Base-by-base conservation (phyloP, 2,888 invertebrate genomes). In the Quadroppia sp. region DNA sequence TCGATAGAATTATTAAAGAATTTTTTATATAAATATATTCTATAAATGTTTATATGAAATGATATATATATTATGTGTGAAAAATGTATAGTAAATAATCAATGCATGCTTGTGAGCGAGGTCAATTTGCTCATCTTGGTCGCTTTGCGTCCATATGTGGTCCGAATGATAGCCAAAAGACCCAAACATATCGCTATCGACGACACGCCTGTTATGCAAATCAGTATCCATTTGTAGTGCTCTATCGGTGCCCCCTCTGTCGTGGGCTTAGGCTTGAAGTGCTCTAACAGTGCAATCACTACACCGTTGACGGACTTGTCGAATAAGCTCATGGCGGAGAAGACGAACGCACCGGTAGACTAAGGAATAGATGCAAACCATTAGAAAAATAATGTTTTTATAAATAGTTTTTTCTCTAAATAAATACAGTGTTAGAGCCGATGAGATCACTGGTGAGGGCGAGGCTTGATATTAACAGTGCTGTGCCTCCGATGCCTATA, bases 371-470 rank as follows among this genome's bases (percentile, higher is more conserved):
- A 15, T 17, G 45, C 9, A 48, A 48, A n/a, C n/a, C n/a, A n/a
- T n/a, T 48, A 9, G n/a, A 48, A n/a, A 48, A 48, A 9, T 48
- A 48, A n/a, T n/a, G 4, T 9, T 48, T 48, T 48, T 4, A 9
- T 48, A 48, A 48, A 36, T 36, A 36, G 4, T 36, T 36, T 36
- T 7, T 36, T 36, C 36, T 11, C 15, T 17, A 15, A n/a, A 28
- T 2, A 23, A 25, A 23, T 28, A 56, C 56, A 56, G 79, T 79
- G 69, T 79, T 78, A 17, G 74, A 76, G 36, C 79, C 80, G 36
- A 80, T 80, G 28, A 80, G 77, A 74, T 80, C 80, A 9, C 79
- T 79, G 0, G 78, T 78, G 50, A 80, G 78, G 6, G 79, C 78
- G 9, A 80, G 76, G 0, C 78, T 77, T 17, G 79, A 79, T 53